Conservation (phyloP, 2,113 vertebrate species). For the Fulmarus glacialis region DNA sequence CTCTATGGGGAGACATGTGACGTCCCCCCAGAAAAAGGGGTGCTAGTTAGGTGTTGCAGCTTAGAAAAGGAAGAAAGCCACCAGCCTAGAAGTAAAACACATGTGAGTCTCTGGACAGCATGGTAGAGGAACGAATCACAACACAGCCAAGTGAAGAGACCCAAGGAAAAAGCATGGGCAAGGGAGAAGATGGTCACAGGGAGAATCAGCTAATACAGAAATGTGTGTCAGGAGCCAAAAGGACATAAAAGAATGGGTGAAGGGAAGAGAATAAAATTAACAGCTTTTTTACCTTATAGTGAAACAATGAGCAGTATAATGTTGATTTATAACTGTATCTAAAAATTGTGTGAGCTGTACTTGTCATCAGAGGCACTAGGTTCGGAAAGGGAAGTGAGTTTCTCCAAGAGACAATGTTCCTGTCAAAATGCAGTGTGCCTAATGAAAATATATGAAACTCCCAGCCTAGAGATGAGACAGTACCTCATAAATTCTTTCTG, state of each 20-base stretch:
- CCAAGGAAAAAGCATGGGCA: neutral
- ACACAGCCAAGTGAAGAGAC: neutral
- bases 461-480: neutral
- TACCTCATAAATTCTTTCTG: neutral
- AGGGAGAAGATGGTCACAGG: neutral
- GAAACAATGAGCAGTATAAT: neutral
- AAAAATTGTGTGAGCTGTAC: neutral
- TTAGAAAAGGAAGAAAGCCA: neutral
- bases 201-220: neutral
- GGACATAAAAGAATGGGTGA: neutral
- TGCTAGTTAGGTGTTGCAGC: accelerated
- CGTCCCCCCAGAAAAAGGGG: neutral
- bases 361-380: neutral
- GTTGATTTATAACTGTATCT: neutral
- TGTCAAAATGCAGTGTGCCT: neutral
- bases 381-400: neutral
- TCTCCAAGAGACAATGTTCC: neutral
- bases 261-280: neutral
- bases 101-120: neutral
- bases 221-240: neutral
- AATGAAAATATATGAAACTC: neutral
- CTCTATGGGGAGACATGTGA: too few species aligned
- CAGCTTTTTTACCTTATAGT: neutral
- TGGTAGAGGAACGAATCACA: neutral
- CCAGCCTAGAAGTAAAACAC: neutral